phyloP scores from a whole-genome alignment of 2,888 invertebrate genomes.

The Cyaniris semiargus region DNA sequence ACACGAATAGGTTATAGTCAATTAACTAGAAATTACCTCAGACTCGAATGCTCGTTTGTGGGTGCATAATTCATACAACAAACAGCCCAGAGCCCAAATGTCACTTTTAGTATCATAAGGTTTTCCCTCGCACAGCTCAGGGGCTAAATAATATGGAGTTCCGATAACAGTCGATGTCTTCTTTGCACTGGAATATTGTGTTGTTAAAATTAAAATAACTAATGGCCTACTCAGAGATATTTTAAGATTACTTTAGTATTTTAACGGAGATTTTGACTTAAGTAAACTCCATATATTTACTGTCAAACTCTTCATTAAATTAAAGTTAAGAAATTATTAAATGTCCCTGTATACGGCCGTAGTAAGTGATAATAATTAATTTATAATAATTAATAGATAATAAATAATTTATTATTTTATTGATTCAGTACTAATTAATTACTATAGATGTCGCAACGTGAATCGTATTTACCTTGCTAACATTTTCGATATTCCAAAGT shows the following conservation, averaged over 20 bases:
- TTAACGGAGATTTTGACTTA: too few species aligned
- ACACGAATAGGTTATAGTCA: not conserved
- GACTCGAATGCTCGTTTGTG: conserved; percentile 87
- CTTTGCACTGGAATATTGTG: conserved; percentile 66
- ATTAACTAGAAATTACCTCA: conserved; percentile 66
- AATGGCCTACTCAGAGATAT: too few species aligned
- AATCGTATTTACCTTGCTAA: conserved; percentile 73
- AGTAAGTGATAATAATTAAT: too few species aligned
- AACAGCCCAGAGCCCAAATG: conserved; percentile 92
- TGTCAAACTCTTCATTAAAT: too few species aligned
- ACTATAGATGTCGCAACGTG: not conserved
- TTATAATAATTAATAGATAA: too few species aligned
- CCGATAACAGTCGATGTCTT: conserved; percentile 85
- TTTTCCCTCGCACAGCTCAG: conserved; percentile 89
- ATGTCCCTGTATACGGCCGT: too few species aligned
- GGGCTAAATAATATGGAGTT: conserved; percentile 91
- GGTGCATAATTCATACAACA: conserved; percentile 90
- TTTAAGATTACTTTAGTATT: too few species aligned
- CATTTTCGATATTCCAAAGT: conserved; percentile 91
- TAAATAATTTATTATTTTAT: too few species aligned
- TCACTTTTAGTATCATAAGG: conserved; percentile 90
- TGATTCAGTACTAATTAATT: not conserved
- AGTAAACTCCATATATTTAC: too few species aligned
- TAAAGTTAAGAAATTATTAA: too few species aligned
- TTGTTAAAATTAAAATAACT: not conserved